Evolutionary conservation across 1,140 invertebrate species (phyloP).

Genomic region (Drosophila dunni): DNA sequence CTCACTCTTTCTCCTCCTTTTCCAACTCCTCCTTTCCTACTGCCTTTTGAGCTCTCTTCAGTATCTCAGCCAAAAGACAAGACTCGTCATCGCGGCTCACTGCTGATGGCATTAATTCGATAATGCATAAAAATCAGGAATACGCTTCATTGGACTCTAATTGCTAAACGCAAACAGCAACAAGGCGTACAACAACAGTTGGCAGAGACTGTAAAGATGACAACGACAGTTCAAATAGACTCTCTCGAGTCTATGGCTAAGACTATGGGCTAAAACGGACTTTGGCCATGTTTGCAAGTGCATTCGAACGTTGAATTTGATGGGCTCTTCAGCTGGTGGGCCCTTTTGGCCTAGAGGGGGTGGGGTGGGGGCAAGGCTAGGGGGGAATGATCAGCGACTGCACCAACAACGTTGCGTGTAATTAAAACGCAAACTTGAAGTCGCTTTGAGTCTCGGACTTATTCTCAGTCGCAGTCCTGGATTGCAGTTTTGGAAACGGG

Average conservation of each 20-base stretch:
- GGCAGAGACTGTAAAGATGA: slow-evolving; percentile 36
- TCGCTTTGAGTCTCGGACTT: too few relatives aligned
- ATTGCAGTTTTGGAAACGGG: slow-evolving; percentile 1
- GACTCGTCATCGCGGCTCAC: slow-evolving; percentile 43
- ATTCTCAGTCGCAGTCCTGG: slow-evolving; percentile 4
- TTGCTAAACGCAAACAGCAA: slow-evolving; percentile 70
- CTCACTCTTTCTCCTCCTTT: not conserved
- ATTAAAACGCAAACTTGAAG: slow-evolving; percentile 77
- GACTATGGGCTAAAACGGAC: not conserved
- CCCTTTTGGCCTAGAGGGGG: slow-evolving; percentile 31
- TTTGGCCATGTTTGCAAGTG: slow-evolving; percentile 27
- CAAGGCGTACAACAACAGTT: slow-evolving; percentile 26
- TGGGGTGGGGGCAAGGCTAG: not conserved
- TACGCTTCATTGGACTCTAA: slow-evolving; percentile 82
- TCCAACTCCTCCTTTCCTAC: not conserved
- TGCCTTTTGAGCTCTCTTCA: not conserved
- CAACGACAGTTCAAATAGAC: slow-evolving; percentile 41
- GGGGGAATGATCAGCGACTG: slow-evolving; percentile 48
- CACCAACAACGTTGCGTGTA: slow-evolving; percentile 71
- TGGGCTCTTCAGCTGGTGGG: slow-evolving; percentile 23
- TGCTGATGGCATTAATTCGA: slow-evolving; percentile 76
- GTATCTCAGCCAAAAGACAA: slow-evolving; percentile 25
- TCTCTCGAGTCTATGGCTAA: slow-evolving; percentile 26
- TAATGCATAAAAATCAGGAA: slow-evolving; percentile 81
- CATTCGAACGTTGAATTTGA: slow-evolving; percentile 41